A percentile compares a stretch with the other conserved stretches of the same genome.
These are phyloP conservation scores for Holotrichia oblita DNA, from an alignment of 1,140 invertebrate genomes.

Conservation along the genomic window DNA sequence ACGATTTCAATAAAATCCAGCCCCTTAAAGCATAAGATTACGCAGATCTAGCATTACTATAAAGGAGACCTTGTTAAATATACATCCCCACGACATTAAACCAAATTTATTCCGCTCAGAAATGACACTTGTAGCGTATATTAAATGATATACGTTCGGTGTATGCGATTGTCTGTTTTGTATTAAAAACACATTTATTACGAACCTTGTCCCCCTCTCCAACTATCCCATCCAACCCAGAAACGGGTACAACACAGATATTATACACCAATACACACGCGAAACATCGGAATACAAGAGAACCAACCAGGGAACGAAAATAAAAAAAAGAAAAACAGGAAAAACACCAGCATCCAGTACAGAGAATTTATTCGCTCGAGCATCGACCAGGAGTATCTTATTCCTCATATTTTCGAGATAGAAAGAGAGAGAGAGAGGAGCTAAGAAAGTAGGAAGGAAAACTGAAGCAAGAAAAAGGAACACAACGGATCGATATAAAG, in stretches of 20 bases:
- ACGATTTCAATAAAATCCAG: too few species aligned
- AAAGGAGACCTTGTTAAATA: too few species aligned
- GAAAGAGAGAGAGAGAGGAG: too few species aligned
- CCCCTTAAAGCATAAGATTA: too few species aligned
- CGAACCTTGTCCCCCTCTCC: not conserved
- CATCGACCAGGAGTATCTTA: not conserved
- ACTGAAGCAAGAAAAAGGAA: not conserved
- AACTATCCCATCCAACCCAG: not conserved
- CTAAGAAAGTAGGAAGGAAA: not conserved
- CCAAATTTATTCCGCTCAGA: too few species aligned
- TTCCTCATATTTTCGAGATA: not conserved
- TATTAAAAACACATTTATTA: constrained; percentile 32
- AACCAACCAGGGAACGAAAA: too few species aligned
- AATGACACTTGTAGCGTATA: not conserved
- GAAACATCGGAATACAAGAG: not conserved
- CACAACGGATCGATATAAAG: constrained; percentile 26
- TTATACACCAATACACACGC: not conserved
- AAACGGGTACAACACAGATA: not conserved
- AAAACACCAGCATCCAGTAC: not conserved
- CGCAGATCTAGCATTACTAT: too few species aligned
- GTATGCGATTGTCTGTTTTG: not conserved
- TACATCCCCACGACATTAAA: too few species aligned
- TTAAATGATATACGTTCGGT: constrained; percentile 15
- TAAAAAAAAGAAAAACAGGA: too few species aligned
- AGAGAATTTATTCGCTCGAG: not conserved